Percentiles rank a stretch among this genome's conserved stretches.
phyloP scores from a whole-genome alignment of 2,888 invertebrate genomes.

The Thysanoteuthis rhombus region DNA sequence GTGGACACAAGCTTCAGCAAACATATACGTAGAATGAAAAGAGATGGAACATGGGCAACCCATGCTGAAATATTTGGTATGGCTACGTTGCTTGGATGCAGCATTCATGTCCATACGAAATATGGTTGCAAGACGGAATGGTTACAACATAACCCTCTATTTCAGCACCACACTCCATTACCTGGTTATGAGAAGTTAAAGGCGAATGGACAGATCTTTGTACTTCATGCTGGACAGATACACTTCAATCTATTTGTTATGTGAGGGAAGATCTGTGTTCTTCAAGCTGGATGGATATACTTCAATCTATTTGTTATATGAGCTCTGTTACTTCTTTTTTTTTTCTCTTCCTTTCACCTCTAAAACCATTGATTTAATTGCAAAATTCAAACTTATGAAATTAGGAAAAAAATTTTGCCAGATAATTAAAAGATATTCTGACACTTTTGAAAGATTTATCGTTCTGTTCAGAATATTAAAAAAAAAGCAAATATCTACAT shows the following conservation, averaged over 20 bases:
- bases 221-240: not conserved
- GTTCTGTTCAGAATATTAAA: no score
- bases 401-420: no score
- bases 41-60: constrained; percentile 29
- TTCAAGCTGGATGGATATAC: not conserved
- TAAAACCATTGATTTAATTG: no score
- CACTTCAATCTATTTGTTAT: not conserved
- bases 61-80: constrained; percentile 30
- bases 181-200: not conserved
- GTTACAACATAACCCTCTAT: constrained; percentile 20
- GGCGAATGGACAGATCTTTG: constrained; percentile 14
- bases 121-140: constrained; percentile 19
- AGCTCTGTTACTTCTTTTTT: no score
- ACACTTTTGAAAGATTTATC: no score
- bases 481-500: no score
- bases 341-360: no score
- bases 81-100: constrained; percentile 24
- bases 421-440: no score
- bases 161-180: constrained; percentile 12
- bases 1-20: not conserved
- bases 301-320: not conserved
- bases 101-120: constrained; percentile 16
- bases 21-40: constrained; percentile 20
- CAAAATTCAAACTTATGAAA: no score
- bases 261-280: constrained; percentile 20